Evolutionary conservation across 2,113 vertebrate species (phyloP).

Genomic region (Salvelinus sp.): DNA sequence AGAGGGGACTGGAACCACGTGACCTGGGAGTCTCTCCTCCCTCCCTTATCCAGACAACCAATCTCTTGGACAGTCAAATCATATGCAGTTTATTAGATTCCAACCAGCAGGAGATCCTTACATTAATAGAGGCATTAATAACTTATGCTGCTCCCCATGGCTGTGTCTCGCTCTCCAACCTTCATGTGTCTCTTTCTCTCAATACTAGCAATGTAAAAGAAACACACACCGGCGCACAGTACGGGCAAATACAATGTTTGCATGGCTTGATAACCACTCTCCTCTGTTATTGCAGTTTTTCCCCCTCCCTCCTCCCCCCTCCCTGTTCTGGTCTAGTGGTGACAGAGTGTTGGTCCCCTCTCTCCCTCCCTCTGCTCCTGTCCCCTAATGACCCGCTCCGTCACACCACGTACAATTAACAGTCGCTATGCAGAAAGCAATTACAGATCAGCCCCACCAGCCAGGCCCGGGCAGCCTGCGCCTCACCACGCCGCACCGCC

Average conservation of each 20-base stretch:
- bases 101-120: constrained; percentile 53
- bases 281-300: neutral
- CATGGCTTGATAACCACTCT: constrained; percentile 31
- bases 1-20: constrained; percentile 41
- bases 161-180: constrained; percentile 38
- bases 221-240: constrained; percentile 27
- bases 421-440: constrained; percentile 57
- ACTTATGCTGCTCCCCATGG: constrained; percentile 57
- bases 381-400: constrained; percentile 64
- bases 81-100: constrained; percentile 65
- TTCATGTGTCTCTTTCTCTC: constrained; percentile 27
- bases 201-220: constrained; percentile 32
- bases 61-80: constrained; percentile 68
- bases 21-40: constrained; percentile 33
- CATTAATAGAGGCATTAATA: constrained; percentile 63
- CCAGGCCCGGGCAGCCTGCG: constrained; percentile 48
- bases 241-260: constrained; percentile 41
- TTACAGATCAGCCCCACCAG: constrained; percentile 55
- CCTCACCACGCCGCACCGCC: constrained; percentile 33
- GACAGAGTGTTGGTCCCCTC: constrained; percentile 35
- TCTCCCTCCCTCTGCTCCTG: constrained; percentile 34
- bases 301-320: constrained; percentile 25
- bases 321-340: constrained; percentile 29
- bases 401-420: constrained; percentile 67
- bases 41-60: constrained; percentile 49